These are phyloP conservation scores for Gobio occitaniae DNA, from an alignment of 2,797 vertebrate genomes.

Conservation along the genomic window DNA sequence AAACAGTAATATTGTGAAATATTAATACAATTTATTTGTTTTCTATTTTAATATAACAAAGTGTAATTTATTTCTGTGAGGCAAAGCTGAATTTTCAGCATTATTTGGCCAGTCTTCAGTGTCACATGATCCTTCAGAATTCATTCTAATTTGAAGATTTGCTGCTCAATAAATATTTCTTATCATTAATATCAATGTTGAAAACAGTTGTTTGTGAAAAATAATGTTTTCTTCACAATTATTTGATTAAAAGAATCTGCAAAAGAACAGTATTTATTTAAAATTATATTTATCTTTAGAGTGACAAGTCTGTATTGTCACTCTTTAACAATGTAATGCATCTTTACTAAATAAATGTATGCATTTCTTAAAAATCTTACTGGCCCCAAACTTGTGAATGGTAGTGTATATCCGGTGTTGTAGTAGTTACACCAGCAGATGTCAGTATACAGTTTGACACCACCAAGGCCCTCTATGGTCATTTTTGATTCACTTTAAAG, in stretches of 20 bases:
- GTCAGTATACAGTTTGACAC: conserved; percentile 47
- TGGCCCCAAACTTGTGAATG: neutral
- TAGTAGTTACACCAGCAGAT: conserved; percentile 49
- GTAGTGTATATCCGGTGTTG: conserved; percentile 18
- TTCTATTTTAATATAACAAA: neutral
- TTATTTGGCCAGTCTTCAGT: neutral
- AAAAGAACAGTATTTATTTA: too few relatives aligned
- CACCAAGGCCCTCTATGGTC: neutral
- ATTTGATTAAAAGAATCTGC: neutral
- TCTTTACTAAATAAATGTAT: neutral
- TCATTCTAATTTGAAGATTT: neutral
- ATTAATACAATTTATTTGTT: neutral
- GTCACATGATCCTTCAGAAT: neutral
- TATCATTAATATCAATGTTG: neutral
- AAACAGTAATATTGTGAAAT: neutral
- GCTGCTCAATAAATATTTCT: neutral
- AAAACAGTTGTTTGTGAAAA: neutral
- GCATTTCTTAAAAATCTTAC: neutral
- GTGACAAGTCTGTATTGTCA: too few relatives aligned
- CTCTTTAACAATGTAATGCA: neutral
- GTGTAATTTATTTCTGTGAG: neutral
- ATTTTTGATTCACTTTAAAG: neutral
- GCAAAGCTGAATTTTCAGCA: neutral
- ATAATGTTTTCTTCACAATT: neutral
- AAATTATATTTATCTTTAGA: too few relatives aligned